Evolutionary conservation across 2,888 invertebrate genomes (phyloP).

Genomic region (Lasioglossum leucozonium): DNA sequence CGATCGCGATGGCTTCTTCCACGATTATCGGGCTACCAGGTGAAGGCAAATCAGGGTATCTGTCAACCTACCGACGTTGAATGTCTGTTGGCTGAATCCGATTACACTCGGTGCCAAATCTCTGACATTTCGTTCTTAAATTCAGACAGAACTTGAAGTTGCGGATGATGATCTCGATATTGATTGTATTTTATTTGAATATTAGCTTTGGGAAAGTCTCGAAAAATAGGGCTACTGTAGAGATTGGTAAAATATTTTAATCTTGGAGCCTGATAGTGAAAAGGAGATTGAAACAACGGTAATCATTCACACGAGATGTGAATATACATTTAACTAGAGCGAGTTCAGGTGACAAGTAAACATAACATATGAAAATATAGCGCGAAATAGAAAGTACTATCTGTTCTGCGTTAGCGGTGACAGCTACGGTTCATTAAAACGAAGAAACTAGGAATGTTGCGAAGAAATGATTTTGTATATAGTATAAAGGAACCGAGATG

Average conservation of each 20-base stretch:
- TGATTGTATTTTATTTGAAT: background rate
- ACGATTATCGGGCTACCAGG: background rate
- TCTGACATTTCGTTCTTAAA: background rate
- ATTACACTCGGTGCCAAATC: background rate
- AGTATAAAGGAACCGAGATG: background rate
- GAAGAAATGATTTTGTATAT: too few relatives aligned
- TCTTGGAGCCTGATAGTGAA: too few relatives aligned
- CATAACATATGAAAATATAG: too few relatives aligned
- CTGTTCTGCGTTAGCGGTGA: too few relatives aligned
- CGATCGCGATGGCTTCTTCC: background rate
- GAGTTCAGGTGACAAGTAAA: too few relatives aligned
- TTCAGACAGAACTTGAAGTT: background rate
- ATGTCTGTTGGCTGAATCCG: background rate
- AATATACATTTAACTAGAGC: too few relatives aligned
- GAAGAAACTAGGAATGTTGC: background rate
- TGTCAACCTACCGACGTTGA: background rate
- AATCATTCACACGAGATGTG: too few relatives aligned
- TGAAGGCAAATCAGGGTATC: slow-evolving; percentile 1
- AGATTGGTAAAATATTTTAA: too few relatives aligned
- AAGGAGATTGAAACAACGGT: too few relatives aligned
- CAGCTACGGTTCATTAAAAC: background rate
- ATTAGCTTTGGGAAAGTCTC: background rate
- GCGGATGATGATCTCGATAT: background rate
- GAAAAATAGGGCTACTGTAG: background rate
- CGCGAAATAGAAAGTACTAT: too few relatives aligned